Evolutionary conservation across 2,113 vertebrate genomes (phyloP).

Genomic region (Etheostoma cragini): DNA sequence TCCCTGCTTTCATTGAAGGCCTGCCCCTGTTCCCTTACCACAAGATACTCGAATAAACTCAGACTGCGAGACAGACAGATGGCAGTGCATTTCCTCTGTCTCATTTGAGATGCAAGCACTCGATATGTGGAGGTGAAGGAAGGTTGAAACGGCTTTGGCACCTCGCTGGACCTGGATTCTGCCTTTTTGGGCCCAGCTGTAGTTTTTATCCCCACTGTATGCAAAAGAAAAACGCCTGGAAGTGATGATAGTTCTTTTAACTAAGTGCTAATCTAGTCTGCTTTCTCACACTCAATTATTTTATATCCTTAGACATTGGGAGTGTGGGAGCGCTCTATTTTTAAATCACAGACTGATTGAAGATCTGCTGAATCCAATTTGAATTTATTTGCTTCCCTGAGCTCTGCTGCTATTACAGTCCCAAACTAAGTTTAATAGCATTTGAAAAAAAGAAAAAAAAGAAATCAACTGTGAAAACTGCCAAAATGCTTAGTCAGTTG

Average conservation of each 20-base stretch:
- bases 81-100: slow-evolving; percentile 25
- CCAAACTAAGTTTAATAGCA: slow-evolving; percentile 1
- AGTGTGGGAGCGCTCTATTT: slow-evolving; percentile 14
- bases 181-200: slow-evolving; percentile 15
- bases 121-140: slow-evolving; percentile 40
- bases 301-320: slow-evolving; percentile 15
- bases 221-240: slow-evolving; percentile 20
- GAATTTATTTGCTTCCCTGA: slow-evolving; percentile 34
- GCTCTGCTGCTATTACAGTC: slow-evolving; percentile 8
- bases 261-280: slow-evolving; percentile 43
- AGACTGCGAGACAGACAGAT: slow-evolving; percentile 25
- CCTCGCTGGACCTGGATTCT: slow-evolving; percentile 32
- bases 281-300: slow-evolving; percentile 45
- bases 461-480: slow-evolving; percentile 41
- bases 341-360: background rate
- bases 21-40: slow-evolving; percentile 93
- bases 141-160: slow-evolving; percentile 30
- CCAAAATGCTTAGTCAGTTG: slow-evolving; percentile 17
- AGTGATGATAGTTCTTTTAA: slow-evolving; percentile 38
- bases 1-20: slow-evolving; percentile 88
- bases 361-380: slow-evolving; percentile 38
- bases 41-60: slow-evolving; percentile 89
- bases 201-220: slow-evolving; percentile 47
- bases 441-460: slow-evolving; percentile 25
- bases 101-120: slow-evolving; percentile 42